Conservation (phyloP, 2,888 invertebrate species). For the Drosophila formosana region DNA sequence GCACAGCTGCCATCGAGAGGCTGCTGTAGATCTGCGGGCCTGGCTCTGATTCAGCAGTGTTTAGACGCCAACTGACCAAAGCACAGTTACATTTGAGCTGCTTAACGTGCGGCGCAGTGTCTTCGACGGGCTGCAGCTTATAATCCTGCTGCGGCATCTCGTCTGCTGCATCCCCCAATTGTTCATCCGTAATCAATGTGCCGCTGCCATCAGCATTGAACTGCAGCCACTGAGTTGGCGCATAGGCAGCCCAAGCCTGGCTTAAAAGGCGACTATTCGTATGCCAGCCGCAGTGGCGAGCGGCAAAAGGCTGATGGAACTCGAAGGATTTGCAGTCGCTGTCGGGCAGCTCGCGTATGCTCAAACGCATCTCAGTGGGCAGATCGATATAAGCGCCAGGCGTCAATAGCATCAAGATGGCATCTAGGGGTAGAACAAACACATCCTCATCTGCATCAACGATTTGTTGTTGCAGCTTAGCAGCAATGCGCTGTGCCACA, state of each 20-base stretch:
- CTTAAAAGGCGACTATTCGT: constrained; percentile 68
- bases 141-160: constrained; percentile 25
- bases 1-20: constrained; percentile 54
- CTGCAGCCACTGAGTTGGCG: constrained; percentile 50
- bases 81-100: constrained; percentile 39
- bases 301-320: constrained; percentile 77
- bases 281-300: constrained; percentile 78
- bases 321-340: constrained; percentile 52
- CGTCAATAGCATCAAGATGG: constrained; percentile 73
- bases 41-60: constrained; percentile 4
- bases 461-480: constrained; percentile 5
- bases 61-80: constrained; percentile 67
- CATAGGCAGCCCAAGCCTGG: constrained; percentile 51
- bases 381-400: constrained; percentile 75
- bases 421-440: constrained; percentile 68
- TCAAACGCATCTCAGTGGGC: constrained; percentile 74
- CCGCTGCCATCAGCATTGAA: constrained; percentile 4
- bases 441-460: constrained; percentile 29
- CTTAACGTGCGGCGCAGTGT: background rate
- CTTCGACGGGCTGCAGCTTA: constrained; percentile 33
- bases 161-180: background rate
- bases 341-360: constrained; percentile 29
- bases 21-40: constrained; percentile 55
- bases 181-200: background rate
- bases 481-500: constrained; percentile 6